A percentile compares a stretch with the other conserved stretches of the same genome.
Evolutionary conservation across 2,113 vertebrate genomes (phyloP).

Genomic region (Zosterops pallidus): DNA sequence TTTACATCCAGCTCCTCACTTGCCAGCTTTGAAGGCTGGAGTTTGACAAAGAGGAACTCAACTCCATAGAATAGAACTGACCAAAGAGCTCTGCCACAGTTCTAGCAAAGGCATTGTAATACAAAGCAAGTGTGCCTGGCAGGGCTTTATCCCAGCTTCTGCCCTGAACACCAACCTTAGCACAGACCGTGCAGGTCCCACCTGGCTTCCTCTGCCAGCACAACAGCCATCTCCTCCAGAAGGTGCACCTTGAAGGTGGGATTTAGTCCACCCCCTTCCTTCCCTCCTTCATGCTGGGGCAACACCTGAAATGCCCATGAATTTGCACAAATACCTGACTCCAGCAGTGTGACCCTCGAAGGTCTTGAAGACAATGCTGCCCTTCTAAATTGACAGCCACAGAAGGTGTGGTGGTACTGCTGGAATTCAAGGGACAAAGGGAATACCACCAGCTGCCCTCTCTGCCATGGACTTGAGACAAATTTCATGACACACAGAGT

Average conservation of each 20-base stretch:
- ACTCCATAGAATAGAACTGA: not conserved
- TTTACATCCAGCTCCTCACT: not conserved
- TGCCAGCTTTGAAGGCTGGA: not conserved
- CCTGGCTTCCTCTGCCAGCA: not conserved
- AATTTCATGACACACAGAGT: not conserved
- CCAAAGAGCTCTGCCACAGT: not conserved
- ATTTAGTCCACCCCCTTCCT: not conserved
- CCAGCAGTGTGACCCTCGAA: not conserved
- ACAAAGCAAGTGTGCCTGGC: not conserved
- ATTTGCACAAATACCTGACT: not conserved
- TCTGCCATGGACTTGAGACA: not conserved
- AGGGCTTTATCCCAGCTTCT: not conserved
- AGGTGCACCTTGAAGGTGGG: accelerated
- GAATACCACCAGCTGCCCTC: not conserved
- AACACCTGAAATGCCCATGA: not conserved
- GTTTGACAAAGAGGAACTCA: not conserved
- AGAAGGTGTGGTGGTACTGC: not conserved
- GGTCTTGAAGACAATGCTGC: not conserved
- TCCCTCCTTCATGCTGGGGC: not conserved
- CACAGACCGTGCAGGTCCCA: not conserved
- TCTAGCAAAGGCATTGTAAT: not conserved
- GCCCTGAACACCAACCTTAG: not conserved
- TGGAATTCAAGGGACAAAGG: not conserved
- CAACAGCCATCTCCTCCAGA: not conserved
- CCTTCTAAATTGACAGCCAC: not conserved